Conservation (phyloP, 2,888 invertebrate species). For the Nephrotoma flavescens region DNA sequence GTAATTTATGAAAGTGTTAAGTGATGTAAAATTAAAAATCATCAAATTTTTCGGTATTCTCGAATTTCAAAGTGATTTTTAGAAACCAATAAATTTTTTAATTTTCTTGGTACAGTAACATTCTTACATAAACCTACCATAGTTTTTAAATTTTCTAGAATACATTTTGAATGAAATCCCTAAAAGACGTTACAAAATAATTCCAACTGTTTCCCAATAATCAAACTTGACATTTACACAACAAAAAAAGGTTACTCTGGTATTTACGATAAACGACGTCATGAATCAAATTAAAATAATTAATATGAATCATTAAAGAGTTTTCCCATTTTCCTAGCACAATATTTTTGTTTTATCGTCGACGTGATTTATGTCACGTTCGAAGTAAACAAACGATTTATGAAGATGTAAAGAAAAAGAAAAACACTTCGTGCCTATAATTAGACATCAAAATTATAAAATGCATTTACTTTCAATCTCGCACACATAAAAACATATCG, state of each 20-base stretch:
- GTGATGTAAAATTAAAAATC: neutral
- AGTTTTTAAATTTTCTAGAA: no score
- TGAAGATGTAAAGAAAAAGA: neutral
- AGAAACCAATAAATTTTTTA: neutral
- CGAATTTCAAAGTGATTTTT: neutral
- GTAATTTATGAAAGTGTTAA: neutral
- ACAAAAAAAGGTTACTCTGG: neutral
- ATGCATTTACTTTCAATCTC: neutral
- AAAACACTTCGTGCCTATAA: neutral
- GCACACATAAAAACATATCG: neutral
- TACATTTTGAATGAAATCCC: no score
- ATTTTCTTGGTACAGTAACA: neutral
- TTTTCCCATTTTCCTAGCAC: neutral
- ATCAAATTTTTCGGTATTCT: neutral
- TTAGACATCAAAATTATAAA: neutral
- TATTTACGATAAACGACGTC: neutral
- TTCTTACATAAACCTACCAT: no score
- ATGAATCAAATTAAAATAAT: neutral
- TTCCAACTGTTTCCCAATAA: neutral
- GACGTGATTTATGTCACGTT: neutral
- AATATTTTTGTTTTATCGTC: neutral
- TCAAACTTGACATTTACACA: neutral
- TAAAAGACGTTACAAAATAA: neutral
- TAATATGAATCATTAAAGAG: neutral
- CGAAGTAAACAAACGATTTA: neutral